phyloP scores from a whole-genome alignment of 1,140 invertebrate genomes.

The Tribolium madens region DNA sequence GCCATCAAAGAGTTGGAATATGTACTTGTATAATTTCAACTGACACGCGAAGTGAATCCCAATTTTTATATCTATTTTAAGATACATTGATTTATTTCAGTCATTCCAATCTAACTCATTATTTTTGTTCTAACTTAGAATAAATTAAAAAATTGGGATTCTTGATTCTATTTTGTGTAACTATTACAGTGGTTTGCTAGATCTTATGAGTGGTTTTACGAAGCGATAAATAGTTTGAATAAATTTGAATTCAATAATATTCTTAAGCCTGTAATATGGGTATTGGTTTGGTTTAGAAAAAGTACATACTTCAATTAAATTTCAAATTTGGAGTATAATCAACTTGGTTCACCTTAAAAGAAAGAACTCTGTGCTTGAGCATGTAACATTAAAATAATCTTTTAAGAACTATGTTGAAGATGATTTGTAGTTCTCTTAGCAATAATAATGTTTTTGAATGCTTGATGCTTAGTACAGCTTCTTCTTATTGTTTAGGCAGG shows the following conservation, averaged over 20 bases:
- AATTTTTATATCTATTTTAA: slow-evolving; percentile 21
- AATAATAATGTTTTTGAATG: slow-evolving; percentile 48
- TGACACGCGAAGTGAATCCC: neutral
- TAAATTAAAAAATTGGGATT: neutral
- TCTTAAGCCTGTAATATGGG: slow-evolving; percentile 20
- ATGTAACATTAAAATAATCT: slow-evolving; percentile 50
- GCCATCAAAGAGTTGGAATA: slow-evolving; percentile 16
- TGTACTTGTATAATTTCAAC: slow-evolving; percentile 15
- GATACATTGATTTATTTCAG: no score
- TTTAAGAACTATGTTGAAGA: slow-evolving; percentile 46
- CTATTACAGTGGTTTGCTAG: slow-evolving; percentile 1
- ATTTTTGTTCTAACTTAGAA: no score
- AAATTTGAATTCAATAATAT: slow-evolving; percentile 31
- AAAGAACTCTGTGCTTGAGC: slow-evolving; percentile 59
- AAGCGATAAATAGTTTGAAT: neutral
- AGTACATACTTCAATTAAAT: slow-evolving; percentile 41
- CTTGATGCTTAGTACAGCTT: slow-evolving; percentile 62
- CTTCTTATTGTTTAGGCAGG: slow-evolving; percentile 65
- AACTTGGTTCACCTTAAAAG: slow-evolving; percentile 32
- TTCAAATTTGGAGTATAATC: slow-evolving; percentile 31
- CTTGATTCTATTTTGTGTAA: neutral
- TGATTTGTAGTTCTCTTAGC: slow-evolving; percentile 51
- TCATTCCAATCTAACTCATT: no score
- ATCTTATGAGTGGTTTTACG: slow-evolving; percentile 4
- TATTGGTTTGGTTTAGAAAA: slow-evolving; percentile 33